Conservation (phyloP, 1,140 invertebrate species). For the Xylocopa sonorina region DNA sequence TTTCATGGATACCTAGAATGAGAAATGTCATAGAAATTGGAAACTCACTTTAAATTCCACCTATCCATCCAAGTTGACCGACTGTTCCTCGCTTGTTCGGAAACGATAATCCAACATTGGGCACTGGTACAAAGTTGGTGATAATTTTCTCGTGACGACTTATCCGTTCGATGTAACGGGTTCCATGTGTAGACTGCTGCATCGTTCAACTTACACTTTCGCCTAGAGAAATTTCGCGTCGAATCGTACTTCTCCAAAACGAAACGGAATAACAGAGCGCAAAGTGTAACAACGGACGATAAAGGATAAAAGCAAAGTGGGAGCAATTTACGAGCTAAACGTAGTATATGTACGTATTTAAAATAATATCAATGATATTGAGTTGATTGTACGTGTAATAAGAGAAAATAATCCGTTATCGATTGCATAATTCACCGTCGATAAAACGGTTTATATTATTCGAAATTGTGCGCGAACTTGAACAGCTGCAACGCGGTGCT, state of each 20-base stretch:
- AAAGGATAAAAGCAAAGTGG: too few relatives aligned
- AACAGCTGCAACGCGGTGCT: neutral
- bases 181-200: neutral
- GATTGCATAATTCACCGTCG: neutral
- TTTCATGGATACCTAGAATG: too few relatives aligned
- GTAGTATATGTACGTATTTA: too few relatives aligned
- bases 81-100: neutral
- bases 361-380: too few relatives aligned
- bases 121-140: too few relatives aligned
- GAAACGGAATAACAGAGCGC: too few relatives aligned
- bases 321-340: too few relatives aligned
- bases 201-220: neutral
- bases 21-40: neutral
- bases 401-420: neutral
- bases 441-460: neutral
- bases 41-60: slow-evolving; percentile 7
- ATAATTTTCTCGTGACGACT: too few relatives aligned
- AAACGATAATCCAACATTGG: too few relatives aligned
- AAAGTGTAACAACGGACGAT: too few relatives aligned
- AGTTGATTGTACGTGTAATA: neutral
- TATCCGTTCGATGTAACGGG: neutral
- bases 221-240: slow-evolving; percentile 1
- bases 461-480: neutral
- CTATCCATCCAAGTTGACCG: slow-evolving; percentile 14
- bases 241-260: neutral